Evolutionary conservation across 2,113 vertebrate genomes (phyloP).

Genomic region (Erinaceus europaeus): DNA sequence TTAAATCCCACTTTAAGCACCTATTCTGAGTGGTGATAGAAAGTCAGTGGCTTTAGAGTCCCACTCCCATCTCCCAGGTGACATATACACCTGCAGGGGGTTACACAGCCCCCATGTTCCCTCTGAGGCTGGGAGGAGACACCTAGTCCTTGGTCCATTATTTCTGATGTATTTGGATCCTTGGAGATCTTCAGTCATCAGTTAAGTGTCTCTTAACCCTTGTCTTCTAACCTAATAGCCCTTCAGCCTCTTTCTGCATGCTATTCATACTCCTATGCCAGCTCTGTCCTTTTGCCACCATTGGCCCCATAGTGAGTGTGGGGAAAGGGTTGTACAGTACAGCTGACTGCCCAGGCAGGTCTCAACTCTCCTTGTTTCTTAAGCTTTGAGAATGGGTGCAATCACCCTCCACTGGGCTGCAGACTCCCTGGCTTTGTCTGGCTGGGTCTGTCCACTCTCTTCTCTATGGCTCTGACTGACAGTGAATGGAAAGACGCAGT

Average conservation of each 20-base stretch:
- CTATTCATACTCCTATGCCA: not conserved
- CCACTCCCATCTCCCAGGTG: not conserved
- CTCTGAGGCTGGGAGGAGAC: no score
- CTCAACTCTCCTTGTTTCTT: not conserved
- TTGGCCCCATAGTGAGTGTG: no score
- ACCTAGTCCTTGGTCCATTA: no score
- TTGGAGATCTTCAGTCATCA: not conserved
- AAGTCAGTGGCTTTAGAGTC: not conserved
- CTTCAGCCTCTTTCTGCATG: accelerated
- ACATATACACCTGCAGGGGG: not conserved
- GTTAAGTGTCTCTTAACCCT: accelerated
- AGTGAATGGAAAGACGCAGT: not conserved
- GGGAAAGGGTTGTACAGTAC: accelerated
- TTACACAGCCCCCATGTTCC: no score
- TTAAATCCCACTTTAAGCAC: not conserved
- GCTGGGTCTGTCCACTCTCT: not conserved
- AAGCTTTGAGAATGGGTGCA: not conserved
- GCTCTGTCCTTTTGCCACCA: not conserved
- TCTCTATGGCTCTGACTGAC: not conserved
- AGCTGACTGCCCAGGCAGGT: not conserved
- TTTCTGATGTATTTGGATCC: no score
- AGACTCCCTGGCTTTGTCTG: not conserved
- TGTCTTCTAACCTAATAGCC: not conserved
- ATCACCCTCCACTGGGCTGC: not conserved
- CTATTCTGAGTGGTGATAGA: not conserved